Evolutionary conservation across 2,888 invertebrate genomes (phyloP), one percentile per base, ranked within the genome.

Genomic region (Smittia aterrima): DNA sequence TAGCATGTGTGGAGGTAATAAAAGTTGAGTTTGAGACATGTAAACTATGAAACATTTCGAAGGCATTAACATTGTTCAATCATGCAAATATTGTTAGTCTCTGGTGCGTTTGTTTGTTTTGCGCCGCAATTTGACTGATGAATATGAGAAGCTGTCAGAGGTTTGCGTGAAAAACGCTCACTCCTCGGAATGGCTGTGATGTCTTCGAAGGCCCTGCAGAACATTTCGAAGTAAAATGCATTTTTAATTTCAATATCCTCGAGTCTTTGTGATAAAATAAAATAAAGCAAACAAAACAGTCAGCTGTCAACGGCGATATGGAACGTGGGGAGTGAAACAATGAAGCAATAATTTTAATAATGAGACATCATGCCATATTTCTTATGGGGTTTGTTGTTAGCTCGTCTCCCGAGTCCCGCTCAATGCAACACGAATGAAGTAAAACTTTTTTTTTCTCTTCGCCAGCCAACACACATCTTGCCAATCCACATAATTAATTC

Each of bases 1-100:
- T 72, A 62, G 58, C 72, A 72, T 72, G 72, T 72, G 58, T 72
- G n/a, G 40, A 72, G n/a, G 72, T 72, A 72, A 72, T 72, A 72
- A 72, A 62, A 20, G 20, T 24, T 62, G 24, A 25, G 40, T 20
- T 24, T 71, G 54, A 40, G 58, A 20, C 38, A 24, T 38, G 38
- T 38, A 72, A 62, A 64, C 64, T 64, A 27, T 64, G 22, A 64
- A 72, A 62, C 32, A 62, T 72, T 72, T 72, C 40, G n/a, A 62
- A 72, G 25, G 72, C 40, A 72, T 72, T 72, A 72, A 72, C 58
- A 72, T 72, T 72, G 72, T 40, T 72, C 72, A 72, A 72, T 72
- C 62, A 72, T 72, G 72, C 72, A 72, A 72, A 72, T 72, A 72
- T 68, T 41, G 13, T 47, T 7, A 47, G n/a, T 47, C n/a, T 4